These are phyloP conservation scores for Drosophila watanabei DNA, from an alignment of 1,140 invertebrate genomes.

Conservation along the genomic window DNA sequence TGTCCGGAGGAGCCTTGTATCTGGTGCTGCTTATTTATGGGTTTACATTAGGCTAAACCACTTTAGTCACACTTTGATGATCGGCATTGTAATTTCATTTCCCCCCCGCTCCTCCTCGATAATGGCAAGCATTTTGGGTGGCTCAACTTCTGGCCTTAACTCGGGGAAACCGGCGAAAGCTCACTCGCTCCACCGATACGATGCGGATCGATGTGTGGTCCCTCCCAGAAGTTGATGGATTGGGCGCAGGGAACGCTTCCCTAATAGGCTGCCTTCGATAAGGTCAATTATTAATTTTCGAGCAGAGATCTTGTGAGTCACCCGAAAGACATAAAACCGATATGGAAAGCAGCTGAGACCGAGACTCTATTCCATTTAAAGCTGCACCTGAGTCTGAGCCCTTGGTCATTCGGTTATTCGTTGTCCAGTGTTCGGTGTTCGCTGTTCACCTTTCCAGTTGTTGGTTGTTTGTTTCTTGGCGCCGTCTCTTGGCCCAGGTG, in stretches of 20 bases:
- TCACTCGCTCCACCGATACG: constrained; percentile 22
- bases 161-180: constrained; percentile 19
- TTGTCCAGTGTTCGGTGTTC: constrained; percentile 16
- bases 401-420: constrained; percentile 5
- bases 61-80: constrained; percentile 85
- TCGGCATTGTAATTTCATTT: constrained; percentile 71
- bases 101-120: constrained; percentile 20
- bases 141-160: constrained; percentile 33
- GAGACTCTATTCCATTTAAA: constrained; percentile 40
- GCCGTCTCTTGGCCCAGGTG: constrained; percentile 75
- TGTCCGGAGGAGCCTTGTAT: constrained; percentile 25
- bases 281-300: constrained; percentile 79
- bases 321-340: constrained; percentile 65
- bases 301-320: constrained; percentile 64
- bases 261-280: constrained; percentile 62
- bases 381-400: constrained; percentile 24
- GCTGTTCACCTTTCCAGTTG: constrained; percentile 29
- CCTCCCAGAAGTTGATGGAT: constrained; percentile 60
- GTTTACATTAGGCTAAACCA: constrained; percentile 85
- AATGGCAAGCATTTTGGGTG: constrained; percentile 79
- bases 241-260: constrained; percentile 24
- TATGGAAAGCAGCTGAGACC: constrained; percentile 47
- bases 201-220: constrained; percentile 54
- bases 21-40: constrained; percentile 77
- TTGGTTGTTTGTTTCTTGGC: constrained; percentile 62